A percentile compares a stretch with the other conserved stretches of the same genome.
Conservation (phyloP, 2,888 invertebrate genomes). For the Sycophila texana region DNA sequence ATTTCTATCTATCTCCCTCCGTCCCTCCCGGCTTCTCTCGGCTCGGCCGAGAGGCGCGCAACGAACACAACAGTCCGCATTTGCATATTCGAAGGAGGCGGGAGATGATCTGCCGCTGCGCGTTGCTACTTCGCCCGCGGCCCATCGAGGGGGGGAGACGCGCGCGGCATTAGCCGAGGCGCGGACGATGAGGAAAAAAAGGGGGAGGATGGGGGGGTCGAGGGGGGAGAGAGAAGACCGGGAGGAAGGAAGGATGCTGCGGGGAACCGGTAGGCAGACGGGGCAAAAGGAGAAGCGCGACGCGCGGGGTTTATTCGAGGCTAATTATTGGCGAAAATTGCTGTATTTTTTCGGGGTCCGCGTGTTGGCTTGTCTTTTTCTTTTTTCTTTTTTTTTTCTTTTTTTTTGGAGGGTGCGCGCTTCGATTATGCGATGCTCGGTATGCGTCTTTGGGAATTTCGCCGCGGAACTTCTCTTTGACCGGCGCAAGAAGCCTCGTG, state of each 20-base stretch:
- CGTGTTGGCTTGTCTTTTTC: background rate
- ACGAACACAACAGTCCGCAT: slow-evolving; percentile 55
- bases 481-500: background rate
- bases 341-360: background rate
- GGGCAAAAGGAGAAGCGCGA: background rate
- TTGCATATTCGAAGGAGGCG: slow-evolving; percentile 59
- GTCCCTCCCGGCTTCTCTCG: background rate
- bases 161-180: slow-evolving; percentile 16
- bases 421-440: background rate
- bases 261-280: slow-evolving; percentile 55
- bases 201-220: background rate
- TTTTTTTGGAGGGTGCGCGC: background rate
- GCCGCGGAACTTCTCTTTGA: background rate
- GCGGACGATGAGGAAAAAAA: background rate
- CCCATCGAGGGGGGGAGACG: slow-evolving; percentile 5
- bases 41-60: background rate
- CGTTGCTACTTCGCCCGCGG: slow-evolving; percentile 38
- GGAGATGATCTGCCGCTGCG: slow-evolving; percentile 51
- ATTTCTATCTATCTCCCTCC: slow-evolving; percentile 37
- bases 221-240: background rate
- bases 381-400: slow-evolving; percentile 1
- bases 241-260: slow-evolving; percentile 6
- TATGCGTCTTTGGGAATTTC: slow-evolving; percentile 1
- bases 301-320: slow-evolving; percentile 3
- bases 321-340: slow-evolving; percentile 52